Evolutionary conservation across 2,888 invertebrate species (phyloP), one percentile per base, ranked within the genome.

Genomic region (Deilephila porcellus): DNA sequence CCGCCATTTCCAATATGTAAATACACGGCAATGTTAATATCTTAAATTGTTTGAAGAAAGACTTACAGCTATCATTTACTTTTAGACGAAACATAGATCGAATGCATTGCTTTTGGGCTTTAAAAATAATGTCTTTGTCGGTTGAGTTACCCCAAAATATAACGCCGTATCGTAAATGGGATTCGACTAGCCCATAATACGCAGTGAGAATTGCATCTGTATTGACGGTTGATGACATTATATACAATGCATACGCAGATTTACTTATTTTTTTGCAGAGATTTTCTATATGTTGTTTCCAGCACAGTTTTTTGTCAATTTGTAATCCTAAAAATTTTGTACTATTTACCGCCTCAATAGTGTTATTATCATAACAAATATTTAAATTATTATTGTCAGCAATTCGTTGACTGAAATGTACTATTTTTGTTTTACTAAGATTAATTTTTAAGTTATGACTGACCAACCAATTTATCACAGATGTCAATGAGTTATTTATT

Each of bases 91-190:
- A 71, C 60, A 71, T 71, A 8, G 37, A 4, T 17, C 60, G 32
- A 6, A 71, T 11, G 20, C 60, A 71, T 29, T 11, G 19, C n/a
- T 71, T 71, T 37, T 71, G 71, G 7, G n/a, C 29, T 32, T 59
- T 71, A 71, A 60, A 60, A 4, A 37, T 32, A 37, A 60, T 7
- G 19, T 71, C 71, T 37, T 71, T 71, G 14, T 60, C 32, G 6
- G 71, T 71, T n/a, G 60, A 71, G 37, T 71, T 71, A 11, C 60
- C 60, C 71, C 60, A 60, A 37, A 73, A 71, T n/a, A 73, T 73
- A 29, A 73, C 59, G 8, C 71, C 73, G 34, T 63, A 73, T 45
- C 70, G 11, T 19, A 73, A 45, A n/a, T n/a, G 14, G 17, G 71
- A 70, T 37, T 17, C 60, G 11, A 74, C 64, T 17, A 71, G 7